phyloP scores from a whole-genome alignment of 1,140 invertebrate genomes.

The Tenebrio molitor region DNA sequence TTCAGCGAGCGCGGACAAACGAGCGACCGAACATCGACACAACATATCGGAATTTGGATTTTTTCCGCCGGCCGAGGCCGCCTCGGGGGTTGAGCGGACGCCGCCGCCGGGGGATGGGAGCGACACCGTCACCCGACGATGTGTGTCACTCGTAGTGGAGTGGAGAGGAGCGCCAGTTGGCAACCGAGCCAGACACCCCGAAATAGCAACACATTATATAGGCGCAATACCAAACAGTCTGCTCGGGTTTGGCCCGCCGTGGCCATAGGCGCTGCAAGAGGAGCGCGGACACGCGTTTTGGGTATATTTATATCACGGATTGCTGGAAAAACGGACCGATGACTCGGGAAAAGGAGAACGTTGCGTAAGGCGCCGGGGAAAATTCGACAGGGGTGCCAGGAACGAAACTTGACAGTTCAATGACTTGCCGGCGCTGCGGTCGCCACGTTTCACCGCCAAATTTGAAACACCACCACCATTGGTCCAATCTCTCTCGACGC shows the following conservation, averaged over 20 bases:
- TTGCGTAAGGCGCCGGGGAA: slow-evolving; percentile 3
- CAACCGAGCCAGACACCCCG: slow-evolving; percentile 62
- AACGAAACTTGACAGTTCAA: no score
- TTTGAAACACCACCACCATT: no score
- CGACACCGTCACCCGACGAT: slow-evolving; percentile 25
- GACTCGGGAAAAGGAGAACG: background rate
- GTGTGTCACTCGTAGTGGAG: slow-evolving; percentile 46
- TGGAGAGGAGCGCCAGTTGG: slow-evolving; percentile 60
- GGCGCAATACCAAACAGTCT: slow-evolving; percentile 65
- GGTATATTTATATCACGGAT: slow-evolving; percentile 46
- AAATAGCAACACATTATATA: slow-evolving; percentile 62
- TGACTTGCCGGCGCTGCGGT: no score
- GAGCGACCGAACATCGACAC: slow-evolving; percentile 42
- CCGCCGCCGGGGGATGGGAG: background rate
- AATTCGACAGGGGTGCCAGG: no score
- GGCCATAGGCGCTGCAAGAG: slow-evolving; percentile 25
- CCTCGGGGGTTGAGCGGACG: no score
- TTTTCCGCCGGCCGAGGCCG: slow-evolving; percentile 23
- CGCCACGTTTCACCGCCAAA: no score
- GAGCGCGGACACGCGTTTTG: slow-evolving; percentile 37
- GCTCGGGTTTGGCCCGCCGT: slow-evolving; percentile 47
- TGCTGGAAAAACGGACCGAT: slow-evolving; percentile 5
- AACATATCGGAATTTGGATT: slow-evolving; percentile 58
- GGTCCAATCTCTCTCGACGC: no score
- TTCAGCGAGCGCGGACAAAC: slow-evolving; percentile 48